phyloP scores from a whole-genome alignment of 2,113 vertebrate genomes.

The Oenanthe melanoleuca region DNA sequence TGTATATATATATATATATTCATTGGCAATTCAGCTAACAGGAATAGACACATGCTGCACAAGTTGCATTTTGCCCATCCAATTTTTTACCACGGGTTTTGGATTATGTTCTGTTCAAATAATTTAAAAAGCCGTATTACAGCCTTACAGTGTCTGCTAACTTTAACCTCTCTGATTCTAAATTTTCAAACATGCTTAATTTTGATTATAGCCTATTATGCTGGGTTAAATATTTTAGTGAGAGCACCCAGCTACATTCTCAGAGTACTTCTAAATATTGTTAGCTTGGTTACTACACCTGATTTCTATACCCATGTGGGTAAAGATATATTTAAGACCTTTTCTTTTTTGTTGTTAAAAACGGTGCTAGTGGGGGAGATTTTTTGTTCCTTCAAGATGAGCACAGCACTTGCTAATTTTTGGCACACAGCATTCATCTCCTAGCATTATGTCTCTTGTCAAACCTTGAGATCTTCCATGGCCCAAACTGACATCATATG shows the following conservation, averaged over 20 bases:
- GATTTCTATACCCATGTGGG: not conserved
- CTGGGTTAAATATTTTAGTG: not conserved
- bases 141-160: not conserved
- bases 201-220: not conserved
- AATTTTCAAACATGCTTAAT: not conserved
- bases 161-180: not conserved
- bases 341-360: not conserved
- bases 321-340: not conserved
- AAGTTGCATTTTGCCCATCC: not conserved
- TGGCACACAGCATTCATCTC: slow-evolving; percentile 8
- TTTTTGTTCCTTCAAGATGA: slow-evolving; percentile 14
- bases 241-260: not conserved
- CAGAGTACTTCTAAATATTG: not conserved
- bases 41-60: not conserved
- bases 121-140: not conserved
- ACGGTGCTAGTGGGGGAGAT: not conserved
- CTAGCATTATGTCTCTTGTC: slow-evolving; percentile 22
- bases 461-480: slow-evolving; percentile 13
- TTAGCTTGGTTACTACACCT: not conserved
- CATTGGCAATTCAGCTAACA: not conserved
- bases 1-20: not conserved
- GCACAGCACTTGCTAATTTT: slow-evolving; percentile 30
- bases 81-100: not conserved
- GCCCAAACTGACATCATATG: slow-evolving; percentile 31
- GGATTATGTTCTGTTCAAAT: not conserved